phyloP scores from a whole-genome alignment of 2,113 vertebrate species.

The Nansenia antarctica region DNA sequence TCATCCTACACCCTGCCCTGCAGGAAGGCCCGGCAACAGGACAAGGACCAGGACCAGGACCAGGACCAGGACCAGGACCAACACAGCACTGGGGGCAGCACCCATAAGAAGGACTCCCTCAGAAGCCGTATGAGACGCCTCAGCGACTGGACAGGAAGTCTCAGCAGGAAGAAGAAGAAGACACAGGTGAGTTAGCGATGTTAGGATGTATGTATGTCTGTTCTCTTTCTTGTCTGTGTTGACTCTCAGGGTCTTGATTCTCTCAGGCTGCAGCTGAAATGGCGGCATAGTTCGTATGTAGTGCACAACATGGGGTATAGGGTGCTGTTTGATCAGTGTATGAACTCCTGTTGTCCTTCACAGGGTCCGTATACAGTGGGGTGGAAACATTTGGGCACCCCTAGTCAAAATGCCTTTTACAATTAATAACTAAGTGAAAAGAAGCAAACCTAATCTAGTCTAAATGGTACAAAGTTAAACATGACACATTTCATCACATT shows the following conservation, averaged over 20 bases:
- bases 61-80: conserved; percentile 48
- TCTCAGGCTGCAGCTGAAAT: neutral
- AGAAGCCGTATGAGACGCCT: conserved; percentile 89
- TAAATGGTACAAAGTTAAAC: too few species aligned
- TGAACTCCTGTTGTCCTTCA: neutral
- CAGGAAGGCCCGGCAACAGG: conserved; percentile 73
- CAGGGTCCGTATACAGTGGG: neutral
- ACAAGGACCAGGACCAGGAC: conserved; percentile 26
- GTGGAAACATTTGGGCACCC: too few species aligned
- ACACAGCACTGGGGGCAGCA: conserved; percentile 68
- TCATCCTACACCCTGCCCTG: conserved; percentile 92
- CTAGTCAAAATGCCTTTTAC: too few species aligned
- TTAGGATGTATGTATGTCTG: neutral
- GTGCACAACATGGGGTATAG: too few species aligned
- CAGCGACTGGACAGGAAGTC: conserved; percentile 96
- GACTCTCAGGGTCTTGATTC: neutral
- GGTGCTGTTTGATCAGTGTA: too few species aligned
- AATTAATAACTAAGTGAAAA: too few species aligned
- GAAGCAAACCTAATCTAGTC: too few species aligned
- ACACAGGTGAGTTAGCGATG: conserved; percentile 77
- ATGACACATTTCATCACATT: too few species aligned
- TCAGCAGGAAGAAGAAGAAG: conserved; percentile 91
- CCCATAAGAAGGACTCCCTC: conserved; percentile 84
- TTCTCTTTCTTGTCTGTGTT: neutral
- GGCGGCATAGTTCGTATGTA: too few species aligned